A percentile compares a stretch with the other conserved stretches of the same genome.
phyloP scores from a whole-genome alignment of 2,888 invertebrate species.

The Drosophila borealis region DNA sequence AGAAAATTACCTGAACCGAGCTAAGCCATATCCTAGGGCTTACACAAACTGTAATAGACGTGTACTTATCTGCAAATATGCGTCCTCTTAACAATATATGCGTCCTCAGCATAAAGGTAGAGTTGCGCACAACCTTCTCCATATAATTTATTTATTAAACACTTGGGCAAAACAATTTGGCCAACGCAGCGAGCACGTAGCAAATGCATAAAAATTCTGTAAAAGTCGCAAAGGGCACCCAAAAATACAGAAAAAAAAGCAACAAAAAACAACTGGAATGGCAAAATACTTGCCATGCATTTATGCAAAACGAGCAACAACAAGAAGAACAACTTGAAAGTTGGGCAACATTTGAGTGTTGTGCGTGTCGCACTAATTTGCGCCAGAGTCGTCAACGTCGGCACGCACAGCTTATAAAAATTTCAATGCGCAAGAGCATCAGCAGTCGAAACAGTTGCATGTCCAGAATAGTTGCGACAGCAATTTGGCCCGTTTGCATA shows the following conservation, averaged over 20 bases:
- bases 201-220: conserved; percentile 73
- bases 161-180: conserved; percentile 54
- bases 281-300: conserved; percentile 62
- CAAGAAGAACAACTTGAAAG: conserved; percentile 7
- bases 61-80: conserved; percentile 8
- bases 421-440: conserved; percentile 46
- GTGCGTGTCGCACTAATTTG: conserved; percentile 75
- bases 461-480: conserved; percentile 66
- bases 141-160: conserved; percentile 71
- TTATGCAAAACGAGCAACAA: conserved; percentile 66
- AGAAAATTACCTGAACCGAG: too few relatives aligned
- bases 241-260: conserved; percentile 4
- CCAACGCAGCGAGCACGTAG: conserved; percentile 61
- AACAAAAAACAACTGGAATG: conserved; percentile 30
- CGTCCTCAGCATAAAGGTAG: conserved; percentile 15
- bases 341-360: conserved; percentile 39
- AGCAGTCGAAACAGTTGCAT: conserved; percentile 61
- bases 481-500: conserved; percentile 67
- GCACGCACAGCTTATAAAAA: conserved; percentile 75
- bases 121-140: conserved; percentile 40
- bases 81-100: conserved; percentile 4
- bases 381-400: conserved; percentile 39
- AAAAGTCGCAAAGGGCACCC: conserved; percentile 55
- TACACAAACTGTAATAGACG: neutral
- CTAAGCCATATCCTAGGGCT: neutral